Conservation (phyloP, 2,888 invertebrate genomes). For the Phalera bucephala region DNA sequence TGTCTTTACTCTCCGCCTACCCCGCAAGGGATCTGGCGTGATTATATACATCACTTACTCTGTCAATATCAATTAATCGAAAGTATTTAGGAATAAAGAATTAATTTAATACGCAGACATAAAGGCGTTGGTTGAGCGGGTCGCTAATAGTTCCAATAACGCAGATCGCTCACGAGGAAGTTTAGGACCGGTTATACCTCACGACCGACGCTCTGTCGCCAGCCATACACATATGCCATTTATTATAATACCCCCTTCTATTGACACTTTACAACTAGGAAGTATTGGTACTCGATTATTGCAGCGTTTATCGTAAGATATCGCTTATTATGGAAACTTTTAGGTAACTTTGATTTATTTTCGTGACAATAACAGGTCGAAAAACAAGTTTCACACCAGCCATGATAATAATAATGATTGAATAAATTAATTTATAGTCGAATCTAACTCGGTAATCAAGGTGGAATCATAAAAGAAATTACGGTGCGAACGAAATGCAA, state of each 20-base stretch:
- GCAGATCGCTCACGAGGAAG: constrained; percentile 67
- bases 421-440: constrained; percentile 22
- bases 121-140: constrained; percentile 31
- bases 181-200: constrained; percentile 60
- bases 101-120: constrained; percentile 23
- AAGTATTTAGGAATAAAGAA: no score
- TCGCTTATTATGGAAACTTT: constrained; percentile 37
- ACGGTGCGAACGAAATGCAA: constrained; percentile 12
- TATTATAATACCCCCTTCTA: constrained; percentile 64
- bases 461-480: constrained; percentile 6
- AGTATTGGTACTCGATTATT: constrained; percentile 45
- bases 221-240: constrained; percentile 59
- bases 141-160: constrained; percentile 62
- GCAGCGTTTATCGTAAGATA: constrained; percentile 45
- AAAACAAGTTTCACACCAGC: constrained; percentile 22
- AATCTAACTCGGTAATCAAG: neutral
- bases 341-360: constrained; percentile 33
- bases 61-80: no score
- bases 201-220: constrained; percentile 55
- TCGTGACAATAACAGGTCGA: constrained; percentile 17
- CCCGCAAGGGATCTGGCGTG: no score
- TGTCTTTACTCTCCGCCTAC: no score
- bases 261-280: constrained; percentile 58
- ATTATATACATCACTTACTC: no score
- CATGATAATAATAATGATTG: constrained; percentile 24